Percentiles rank a stretch among this genome's conserved stretches.
Evolutionary conservation across 64 coral and sea anemone genomes (phyloP).

Genomic region (Astreopora myriophthalma): DNA sequence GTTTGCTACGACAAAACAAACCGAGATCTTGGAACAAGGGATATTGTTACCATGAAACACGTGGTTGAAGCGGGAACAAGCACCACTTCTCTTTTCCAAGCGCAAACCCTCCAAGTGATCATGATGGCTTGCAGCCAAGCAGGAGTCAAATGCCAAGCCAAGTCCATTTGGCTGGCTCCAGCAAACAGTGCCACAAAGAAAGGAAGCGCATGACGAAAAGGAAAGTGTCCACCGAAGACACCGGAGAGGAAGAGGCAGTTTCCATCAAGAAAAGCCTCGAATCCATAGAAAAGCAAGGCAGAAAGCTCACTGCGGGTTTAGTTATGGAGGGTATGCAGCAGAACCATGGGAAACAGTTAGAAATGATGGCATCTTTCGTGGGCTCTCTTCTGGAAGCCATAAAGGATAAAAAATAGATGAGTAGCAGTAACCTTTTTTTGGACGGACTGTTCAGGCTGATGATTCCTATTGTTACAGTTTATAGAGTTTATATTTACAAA

Average conservation of each 20-base stretch:
- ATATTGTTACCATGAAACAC: slow-evolving; percentile 26
- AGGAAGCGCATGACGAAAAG: not conserved
- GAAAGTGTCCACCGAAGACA: not conserved
- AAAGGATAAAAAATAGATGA: not conserved
- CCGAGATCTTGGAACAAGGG: slow-evolving; percentile 32
- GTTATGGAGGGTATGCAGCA: not conserved
- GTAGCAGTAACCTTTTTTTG: too few species aligned
- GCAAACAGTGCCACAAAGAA: not conserved
- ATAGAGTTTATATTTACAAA: not conserved
- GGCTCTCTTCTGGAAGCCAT: slow-evolving; percentile 27
- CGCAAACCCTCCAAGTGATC: not conserved
- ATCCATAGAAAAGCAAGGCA: slow-evolving; percentile 23
- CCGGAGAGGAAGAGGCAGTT: not conserved
- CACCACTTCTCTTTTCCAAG: slow-evolving; percentile 1
- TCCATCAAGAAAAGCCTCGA: slow-evolving; percentile 10
- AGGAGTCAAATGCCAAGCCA: not conserved
- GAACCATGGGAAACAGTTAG: not conserved
- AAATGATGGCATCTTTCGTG: slow-evolving; percentile 44
- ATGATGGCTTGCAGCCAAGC: not conserved
- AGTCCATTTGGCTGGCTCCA: not conserved
- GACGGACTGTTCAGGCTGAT: too few species aligned
- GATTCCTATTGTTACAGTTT: too few species aligned
- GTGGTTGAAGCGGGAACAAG: not conserved
- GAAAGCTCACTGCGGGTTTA: not conserved
- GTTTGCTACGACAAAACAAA: slow-evolving; percentile 34